phyloP scores from a whole-genome alignment of 2,888 invertebrate genomes.

The Lagria hirta region DNA sequence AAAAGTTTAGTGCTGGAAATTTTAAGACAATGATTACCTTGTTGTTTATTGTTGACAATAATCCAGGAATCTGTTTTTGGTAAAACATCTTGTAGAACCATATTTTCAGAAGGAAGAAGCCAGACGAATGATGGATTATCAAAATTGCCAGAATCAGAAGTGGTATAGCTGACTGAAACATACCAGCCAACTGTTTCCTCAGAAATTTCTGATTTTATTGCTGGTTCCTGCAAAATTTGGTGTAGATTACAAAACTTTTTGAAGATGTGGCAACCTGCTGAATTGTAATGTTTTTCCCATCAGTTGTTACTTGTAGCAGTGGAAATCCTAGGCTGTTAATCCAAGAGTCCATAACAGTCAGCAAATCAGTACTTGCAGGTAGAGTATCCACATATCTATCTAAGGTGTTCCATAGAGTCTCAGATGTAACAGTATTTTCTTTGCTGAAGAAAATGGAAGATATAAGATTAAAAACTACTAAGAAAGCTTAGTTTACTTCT shows the following conservation, averaged over 20 bases:
- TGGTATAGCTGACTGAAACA: constrained; percentile 59
- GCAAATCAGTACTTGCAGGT: constrained; percentile 18
- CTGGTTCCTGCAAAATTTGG: too few relatives aligned
- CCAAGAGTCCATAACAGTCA: constrained; percentile 61
- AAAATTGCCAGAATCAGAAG: constrained; percentile 51
- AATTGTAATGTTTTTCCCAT: constrained; percentile 21
- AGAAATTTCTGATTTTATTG: too few relatives aligned
- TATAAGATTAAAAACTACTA: constrained; percentile 1
- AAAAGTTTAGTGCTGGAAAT: too few relatives aligned
- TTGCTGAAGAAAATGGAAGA: constrained; percentile 45
- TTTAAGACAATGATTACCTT: constrained; percentile 36
- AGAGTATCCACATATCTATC: constrained; percentile 15
- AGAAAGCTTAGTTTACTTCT: constrained; percentile 54
- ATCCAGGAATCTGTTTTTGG: constrained; percentile 36
- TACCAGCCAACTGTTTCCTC: too few relatives aligned
- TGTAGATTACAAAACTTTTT: too few relatives aligned
- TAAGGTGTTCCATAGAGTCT: constrained; percentile 54
- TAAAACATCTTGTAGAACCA: constrained; percentile 8
- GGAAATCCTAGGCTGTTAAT: constrained; percentile 63
- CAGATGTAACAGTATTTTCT: constrained; percentile 54
- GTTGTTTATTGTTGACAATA: constrained; percentile 36
- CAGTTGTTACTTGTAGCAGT: constrained; percentile 53
- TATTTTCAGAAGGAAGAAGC: constrained; percentile 35
- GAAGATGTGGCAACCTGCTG: too few relatives aligned
- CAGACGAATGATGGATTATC: constrained; percentile 45